Conservation (phyloP, 2,113 vertebrate genomes). For the Urocolius indicus region DNA sequence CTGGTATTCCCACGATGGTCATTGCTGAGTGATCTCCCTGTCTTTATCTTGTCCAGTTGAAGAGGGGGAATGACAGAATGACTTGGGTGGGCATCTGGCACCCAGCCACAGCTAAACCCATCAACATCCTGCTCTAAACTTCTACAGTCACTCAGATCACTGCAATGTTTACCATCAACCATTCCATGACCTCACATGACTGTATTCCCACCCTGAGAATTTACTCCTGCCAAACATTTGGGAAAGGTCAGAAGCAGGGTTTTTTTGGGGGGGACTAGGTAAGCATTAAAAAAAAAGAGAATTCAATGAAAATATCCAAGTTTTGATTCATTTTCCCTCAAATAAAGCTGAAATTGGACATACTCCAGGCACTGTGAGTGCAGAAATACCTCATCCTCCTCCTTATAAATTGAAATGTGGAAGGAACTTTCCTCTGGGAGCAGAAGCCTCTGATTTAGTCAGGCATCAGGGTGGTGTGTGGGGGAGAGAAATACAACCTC, state of each 20-base stretch:
- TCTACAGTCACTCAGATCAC: fast-evolving
- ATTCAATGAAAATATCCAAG: neutral
- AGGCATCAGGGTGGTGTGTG: neutral
- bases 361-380: neutral
- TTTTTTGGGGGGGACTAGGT: neutral
- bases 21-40: too few relatives aligned
- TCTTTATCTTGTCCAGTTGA: too few relatives aligned
- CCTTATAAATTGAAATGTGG: neutral
- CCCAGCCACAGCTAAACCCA: too few relatives aligned
- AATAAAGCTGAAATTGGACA: neutral
- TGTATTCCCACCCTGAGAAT: neutral
- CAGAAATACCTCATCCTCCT: neutral
- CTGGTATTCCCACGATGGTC: too few relatives aligned
- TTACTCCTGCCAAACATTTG: neutral
- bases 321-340: neutral
- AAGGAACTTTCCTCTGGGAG: neutral
- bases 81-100: too few relatives aligned
- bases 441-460: neutral
- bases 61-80: too few relatives aligned
- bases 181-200: neutral
- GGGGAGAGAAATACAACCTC: neutral
- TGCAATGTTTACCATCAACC: neutral
- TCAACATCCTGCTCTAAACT: neutral
- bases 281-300: neutral
- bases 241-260: neutral